Evolutionary conservation across 1,140 invertebrate species (phyloP).

Genomic region (Drosophila truncata): DNA sequence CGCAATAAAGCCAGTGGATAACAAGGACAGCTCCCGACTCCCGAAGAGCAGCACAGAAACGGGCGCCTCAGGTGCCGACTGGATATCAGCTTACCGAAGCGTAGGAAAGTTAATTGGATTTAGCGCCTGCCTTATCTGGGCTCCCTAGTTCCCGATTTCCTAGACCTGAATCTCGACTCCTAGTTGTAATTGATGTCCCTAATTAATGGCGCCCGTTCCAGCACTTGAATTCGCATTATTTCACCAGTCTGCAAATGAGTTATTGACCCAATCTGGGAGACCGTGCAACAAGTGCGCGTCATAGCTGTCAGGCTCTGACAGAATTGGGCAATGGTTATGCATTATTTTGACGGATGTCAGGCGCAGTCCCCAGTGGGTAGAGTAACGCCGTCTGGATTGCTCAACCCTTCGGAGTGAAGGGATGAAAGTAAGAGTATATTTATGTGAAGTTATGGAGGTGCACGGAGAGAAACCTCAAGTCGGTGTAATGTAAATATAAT

Average conservation of each 20-base stretch:
- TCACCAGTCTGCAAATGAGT: neutral
- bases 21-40: constrained; percentile 13
- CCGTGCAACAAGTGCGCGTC: constrained; percentile 53
- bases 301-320: constrained; percentile 33
- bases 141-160: constrained; percentile 10
- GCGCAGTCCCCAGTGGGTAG: neutral
- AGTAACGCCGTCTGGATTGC: constrained; percentile 21
- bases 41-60: neutral
- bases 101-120: constrained; percentile 62
- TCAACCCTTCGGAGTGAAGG: neutral
- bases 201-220: constrained; percentile 51
- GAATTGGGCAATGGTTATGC: constrained; percentile 29
- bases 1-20: constrained; percentile 44
- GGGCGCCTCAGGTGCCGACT: neutral
- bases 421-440: constrained; percentile 12
- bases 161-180: neutral
- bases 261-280: constrained; percentile 1
- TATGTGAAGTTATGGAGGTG: neutral
- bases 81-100: constrained; percentile 53
- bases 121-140: constrained; percentile 52
- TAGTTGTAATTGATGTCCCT: constrained; percentile 39
- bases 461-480: neutral
- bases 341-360: constrained; percentile 25
- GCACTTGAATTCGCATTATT: constrained; percentile 39
- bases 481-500: neutral